Base-by-base conservation (phyloP, 1,140 invertebrate genomes). In the Xylocopa sonorina region DNA sequence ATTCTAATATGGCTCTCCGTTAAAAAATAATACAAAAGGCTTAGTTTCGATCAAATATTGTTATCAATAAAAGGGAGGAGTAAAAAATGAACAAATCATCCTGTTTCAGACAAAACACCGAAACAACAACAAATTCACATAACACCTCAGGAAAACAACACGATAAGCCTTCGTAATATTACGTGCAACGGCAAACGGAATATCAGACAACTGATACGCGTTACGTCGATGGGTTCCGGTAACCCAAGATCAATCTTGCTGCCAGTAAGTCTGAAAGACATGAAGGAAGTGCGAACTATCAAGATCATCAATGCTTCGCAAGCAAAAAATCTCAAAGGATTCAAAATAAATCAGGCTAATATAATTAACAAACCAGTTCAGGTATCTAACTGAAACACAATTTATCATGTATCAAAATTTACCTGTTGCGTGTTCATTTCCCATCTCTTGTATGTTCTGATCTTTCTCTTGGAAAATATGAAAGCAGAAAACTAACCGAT, bases 231-330 rank as follows among this genome's bases (percentile, higher is more conserved):
- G 75, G 90, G 90, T 18, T 92, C 91, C 2, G 90, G 89, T 10
- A 95, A 95, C 87, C 94, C 94, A 2, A 92, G 95, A 2, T 96
- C 95, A 0, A 95, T 96, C 66, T 90, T 96, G 2, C 89, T 96
- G 51, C 96, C 95, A 0, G 94, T 96, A 3, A 95, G 93, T n/a
- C 90, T 96, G 38, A 95, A 95, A 83, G 94, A 95, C 50, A 94
- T 95, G 92, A 96, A 95, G 87, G 95, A 96, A 85, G 92, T 96
- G 14, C 94, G 94, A 67, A 95, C 95, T 0, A 95, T 96, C 60
- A 96, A 96, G 90, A 96, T 96, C n/a, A 94, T 96, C 50, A 96
- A 95, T 79, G 94, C 95, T 1, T 90, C 94, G 0, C 94, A 95
- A 51, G 89, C 90, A 12, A 89, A 85, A 64, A 90, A 91, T 57